Evolutionary conservation across 2,888 invertebrate species (phyloP).

Genomic region (Allacma fusca): DNA sequence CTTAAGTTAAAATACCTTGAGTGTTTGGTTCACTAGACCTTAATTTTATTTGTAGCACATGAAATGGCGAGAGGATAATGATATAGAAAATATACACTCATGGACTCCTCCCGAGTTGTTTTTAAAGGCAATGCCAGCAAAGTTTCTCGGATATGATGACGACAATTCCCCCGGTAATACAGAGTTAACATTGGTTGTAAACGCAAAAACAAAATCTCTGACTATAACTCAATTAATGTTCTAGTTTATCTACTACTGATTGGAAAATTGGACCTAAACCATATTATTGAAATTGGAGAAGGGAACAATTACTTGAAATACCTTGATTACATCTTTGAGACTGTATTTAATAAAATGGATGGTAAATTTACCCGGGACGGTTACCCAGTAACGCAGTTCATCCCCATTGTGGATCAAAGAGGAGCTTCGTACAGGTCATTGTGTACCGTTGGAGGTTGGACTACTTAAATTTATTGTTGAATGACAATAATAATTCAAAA

Average conservation of each 20-base stretch:
- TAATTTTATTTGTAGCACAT: background rate
- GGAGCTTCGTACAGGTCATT: background rate
- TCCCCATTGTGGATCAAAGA: background rate
- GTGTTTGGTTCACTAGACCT: no score
- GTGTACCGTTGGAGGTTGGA: background rate
- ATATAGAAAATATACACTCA: no score
- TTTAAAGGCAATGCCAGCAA: no score
- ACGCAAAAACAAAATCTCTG: no score
- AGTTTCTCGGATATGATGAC: background rate
- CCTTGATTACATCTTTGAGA: constrained; percentile 16
- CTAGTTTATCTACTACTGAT: background rate
- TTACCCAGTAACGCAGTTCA: constrained; percentile 21
- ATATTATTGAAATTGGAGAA: constrained; percentile 17
- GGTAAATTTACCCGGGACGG: constrained; percentile 17
- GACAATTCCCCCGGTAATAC: constrained; percentile 19
- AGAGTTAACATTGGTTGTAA: no score
- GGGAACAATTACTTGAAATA: background rate
- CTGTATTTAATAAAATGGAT: background rate
- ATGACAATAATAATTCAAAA: no score
- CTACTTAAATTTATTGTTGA: no score
- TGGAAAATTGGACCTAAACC: constrained; percentile 20
- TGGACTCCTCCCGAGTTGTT: no score
- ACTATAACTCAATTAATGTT: no score
- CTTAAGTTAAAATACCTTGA: background rate
- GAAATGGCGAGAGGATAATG: no score